Conservation (phyloP, 2,888 invertebrate species). For the Acronicta aceris region DNA sequence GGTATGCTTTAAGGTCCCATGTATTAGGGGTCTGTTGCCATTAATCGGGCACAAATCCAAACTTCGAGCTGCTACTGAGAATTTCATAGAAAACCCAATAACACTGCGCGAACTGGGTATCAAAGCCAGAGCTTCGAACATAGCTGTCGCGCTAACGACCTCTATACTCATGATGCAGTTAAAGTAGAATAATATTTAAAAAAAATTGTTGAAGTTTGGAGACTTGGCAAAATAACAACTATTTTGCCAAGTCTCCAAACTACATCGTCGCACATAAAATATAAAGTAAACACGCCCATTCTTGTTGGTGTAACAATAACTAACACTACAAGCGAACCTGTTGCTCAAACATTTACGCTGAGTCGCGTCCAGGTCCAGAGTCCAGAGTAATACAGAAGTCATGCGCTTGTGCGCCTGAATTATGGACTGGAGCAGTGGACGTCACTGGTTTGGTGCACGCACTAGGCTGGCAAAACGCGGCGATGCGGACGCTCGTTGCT, state of each 20-base stretch:
- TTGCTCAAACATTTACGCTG: constrained; percentile 42
- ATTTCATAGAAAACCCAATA: too few relatives aligned
- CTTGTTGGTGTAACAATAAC: constrained; percentile 18
- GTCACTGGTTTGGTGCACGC: constrained; percentile 19
- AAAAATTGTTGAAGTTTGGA: too few relatives aligned
- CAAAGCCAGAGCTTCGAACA: too few relatives aligned
- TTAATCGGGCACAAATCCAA: too few relatives aligned
- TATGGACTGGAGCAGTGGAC: constrained; percentile 25
- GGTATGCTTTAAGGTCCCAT: too few relatives aligned
- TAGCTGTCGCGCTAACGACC: too few relatives aligned
- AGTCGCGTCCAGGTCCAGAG: constrained; percentile 11
- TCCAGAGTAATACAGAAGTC: constrained; percentile 38
- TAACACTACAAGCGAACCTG: constrained; percentile 33
- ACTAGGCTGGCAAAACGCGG: constrained; percentile 19
- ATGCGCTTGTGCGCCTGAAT: constrained; percentile 37
- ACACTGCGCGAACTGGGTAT: too few relatives aligned
- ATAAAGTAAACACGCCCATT: background rate
- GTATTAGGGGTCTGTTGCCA: too few relatives aligned
- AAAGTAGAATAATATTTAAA: too few relatives aligned
- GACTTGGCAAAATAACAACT: too few relatives aligned
- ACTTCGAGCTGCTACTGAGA: too few relatives aligned
- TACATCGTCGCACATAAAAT: constrained; percentile 1
- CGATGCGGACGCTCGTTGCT: background rate
- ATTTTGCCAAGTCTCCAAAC: background rate
- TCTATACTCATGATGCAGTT: too few relatives aligned